Conservation (phyloP, 2,888 invertebrate species). For the Macaria liturata region DNA sequence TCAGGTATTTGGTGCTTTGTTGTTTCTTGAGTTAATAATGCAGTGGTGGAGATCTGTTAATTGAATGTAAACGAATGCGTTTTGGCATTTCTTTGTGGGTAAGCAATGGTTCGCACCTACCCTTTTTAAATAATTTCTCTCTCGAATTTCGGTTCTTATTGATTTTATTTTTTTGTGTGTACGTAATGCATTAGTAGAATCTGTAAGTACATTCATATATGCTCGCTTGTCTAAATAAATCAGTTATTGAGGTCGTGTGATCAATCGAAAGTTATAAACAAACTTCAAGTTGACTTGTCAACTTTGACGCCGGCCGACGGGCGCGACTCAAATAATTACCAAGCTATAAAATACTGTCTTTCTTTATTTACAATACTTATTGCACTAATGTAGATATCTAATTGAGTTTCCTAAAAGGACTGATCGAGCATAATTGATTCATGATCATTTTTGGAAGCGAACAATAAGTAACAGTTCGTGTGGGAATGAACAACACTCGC, state of each 20-base stretch:
- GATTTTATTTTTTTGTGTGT: too few species aligned
- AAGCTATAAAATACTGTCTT: not conserved
- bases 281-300: slow-evolving; percentile 8
- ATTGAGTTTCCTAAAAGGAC: slow-evolving; percentile 29
- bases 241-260: slow-evolving; percentile 17
- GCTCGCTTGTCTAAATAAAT: slow-evolving; percentile 10
- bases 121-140: slow-evolving; percentile 30
- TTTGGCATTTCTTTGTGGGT: slow-evolving; percentile 46
- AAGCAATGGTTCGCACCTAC: slow-evolving; percentile 47
- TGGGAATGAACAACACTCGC: slow-evolving; percentile 74
- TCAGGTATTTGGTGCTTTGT: slow-evolving; percentile 28
- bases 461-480: slow-evolving; percentile 62
- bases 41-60: slow-evolving; percentile 43
- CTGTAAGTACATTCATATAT: slow-evolving; percentile 6
- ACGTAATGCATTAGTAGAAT: not conserved
- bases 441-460: slow-evolving; percentile 63
- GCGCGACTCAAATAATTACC: not conserved
- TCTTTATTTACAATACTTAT: not conserved
- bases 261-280: slow-evolving; percentile 23
- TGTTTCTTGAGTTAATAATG: slow-evolving; percentile 28
- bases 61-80: slow-evolving; percentile 50
- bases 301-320: slow-evolving; percentile 9
- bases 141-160: too few species aligned
- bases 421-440: slow-evolving; percentile 41
- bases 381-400: not conserved